A percentile compares a stretch with the other conserved stretches of the same genome.
Conservation (phyloP, 1,140 invertebrate genomes). For the Zaprionus kolodkinae region DNA sequence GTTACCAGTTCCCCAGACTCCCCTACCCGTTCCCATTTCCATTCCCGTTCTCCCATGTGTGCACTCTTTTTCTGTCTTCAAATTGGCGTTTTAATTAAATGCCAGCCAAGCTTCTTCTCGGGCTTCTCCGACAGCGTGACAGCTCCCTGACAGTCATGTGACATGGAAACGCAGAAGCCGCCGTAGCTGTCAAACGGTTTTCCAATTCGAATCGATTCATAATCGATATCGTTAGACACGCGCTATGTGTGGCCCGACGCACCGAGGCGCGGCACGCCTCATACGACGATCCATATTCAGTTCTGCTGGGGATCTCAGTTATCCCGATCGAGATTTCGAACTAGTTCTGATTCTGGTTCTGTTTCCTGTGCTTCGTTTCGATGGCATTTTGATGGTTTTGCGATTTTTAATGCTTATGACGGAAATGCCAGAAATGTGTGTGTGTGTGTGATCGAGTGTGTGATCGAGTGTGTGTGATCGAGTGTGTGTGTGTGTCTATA, state of each 20-base stretch:
- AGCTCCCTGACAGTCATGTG: constrained; percentile 15
- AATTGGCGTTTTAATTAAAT: constrained; percentile 68
- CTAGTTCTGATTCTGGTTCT: constrained; percentile 19
- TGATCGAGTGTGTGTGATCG: background rate
- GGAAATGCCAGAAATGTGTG: constrained; percentile 31
- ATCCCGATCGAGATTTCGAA: background rate
- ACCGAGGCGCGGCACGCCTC: background rate
- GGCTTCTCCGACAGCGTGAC: background rate
- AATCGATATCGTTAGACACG: constrained; percentile 19
- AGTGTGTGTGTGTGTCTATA: constrained; percentile 1
- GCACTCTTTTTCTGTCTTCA: constrained; percentile 47
- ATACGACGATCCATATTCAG: background rate
- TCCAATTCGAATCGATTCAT: constrained; percentile 21
- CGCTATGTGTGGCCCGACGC: constrained; percentile 22
- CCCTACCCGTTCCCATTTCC: constrained; percentile 45
- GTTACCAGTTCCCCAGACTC: constrained; percentile 1
- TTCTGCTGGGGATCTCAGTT: no score
- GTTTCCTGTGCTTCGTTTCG: constrained; percentile 36
- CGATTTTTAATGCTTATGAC: constrained; percentile 36
- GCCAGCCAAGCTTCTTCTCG: constrained; percentile 18
- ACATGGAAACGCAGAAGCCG: constrained; percentile 25
- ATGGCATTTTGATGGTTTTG: constrained; percentile 48
- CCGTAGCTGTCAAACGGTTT: constrained; percentile 17
- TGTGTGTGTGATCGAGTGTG: background rate
- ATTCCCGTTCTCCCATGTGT: constrained; percentile 48